phyloP scores from a whole-genome alignment of 2,888 invertebrate species.

The Brachycybe producta region DNA sequence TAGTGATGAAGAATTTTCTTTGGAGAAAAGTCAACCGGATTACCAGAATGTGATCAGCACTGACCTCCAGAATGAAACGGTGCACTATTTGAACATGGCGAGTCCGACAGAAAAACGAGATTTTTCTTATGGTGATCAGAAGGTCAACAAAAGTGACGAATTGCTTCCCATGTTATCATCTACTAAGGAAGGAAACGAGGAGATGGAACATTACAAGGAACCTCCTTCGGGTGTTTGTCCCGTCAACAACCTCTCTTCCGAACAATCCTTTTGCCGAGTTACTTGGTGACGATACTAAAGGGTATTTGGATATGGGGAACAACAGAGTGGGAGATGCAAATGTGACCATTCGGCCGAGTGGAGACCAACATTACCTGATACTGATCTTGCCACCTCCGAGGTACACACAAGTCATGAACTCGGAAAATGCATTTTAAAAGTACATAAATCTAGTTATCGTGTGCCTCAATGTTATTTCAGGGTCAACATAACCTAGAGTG shows the following conservation, averaged over 20 bases:
- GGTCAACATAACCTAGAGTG: too few species aligned
- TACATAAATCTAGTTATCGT: neutral
- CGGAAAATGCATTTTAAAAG: neutral
- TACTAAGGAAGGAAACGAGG: neutral
- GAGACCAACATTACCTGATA: neutral
- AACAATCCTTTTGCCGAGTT: slow-evolving; percentile 6
- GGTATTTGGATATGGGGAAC: slow-evolving; percentile 14
- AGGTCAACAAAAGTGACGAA: neutral
- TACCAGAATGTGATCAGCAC: neutral
- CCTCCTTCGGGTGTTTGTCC: slow-evolving; percentile 1
- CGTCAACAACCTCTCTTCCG: neutral
- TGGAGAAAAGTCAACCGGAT: neutral
- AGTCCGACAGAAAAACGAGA: slow-evolving; percentile 1
- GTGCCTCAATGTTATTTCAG: neutral
- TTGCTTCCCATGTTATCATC: slow-evolving; percentile 5
- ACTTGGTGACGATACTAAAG: neutral
- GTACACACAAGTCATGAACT: slow-evolving; percentile 9
- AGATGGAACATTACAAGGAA: slow-evolving; percentile 6
- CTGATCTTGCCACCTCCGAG: slow-evolving; percentile 8
- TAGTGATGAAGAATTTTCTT: neutral
- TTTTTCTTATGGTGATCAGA: slow-evolving; percentile 2
- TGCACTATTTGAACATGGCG: slow-evolving; percentile 10
- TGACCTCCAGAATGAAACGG: neutral
- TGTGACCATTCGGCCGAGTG: neutral
- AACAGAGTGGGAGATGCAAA: neutral